Evolutionary conservation across 2,113 vertebrate genomes (phyloP).

Genomic region (Eulacestoma nigropectus): DNA sequence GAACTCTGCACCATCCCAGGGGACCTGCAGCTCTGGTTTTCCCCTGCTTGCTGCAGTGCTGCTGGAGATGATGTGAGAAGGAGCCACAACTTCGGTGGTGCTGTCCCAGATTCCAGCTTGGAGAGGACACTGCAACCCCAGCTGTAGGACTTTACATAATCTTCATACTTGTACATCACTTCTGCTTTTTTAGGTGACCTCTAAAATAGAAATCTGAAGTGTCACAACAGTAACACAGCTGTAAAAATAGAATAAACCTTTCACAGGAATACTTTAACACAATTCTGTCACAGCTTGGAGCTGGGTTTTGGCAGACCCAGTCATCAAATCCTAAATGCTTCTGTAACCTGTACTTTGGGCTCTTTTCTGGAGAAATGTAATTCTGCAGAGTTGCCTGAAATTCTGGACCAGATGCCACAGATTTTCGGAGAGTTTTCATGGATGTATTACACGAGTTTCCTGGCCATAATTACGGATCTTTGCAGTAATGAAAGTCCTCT

Average conservation of each 20-base stretch:
- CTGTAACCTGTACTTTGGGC: background rate
- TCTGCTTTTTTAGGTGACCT: background rate
- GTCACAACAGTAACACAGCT: background rate
- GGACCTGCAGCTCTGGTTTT: background rate
- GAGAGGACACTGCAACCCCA: background rate
- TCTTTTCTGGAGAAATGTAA: background rate
- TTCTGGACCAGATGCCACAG: background rate
- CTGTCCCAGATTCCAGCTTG: background rate
- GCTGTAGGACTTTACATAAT: background rate
- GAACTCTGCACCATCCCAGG: background rate
- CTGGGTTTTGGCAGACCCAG: background rate
- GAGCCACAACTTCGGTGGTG: rapidly evolving
- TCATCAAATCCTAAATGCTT: background rate
- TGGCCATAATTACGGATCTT: background rate
- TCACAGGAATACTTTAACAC: background rate
- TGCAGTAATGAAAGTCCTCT: background rate
- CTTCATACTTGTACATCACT: background rate
- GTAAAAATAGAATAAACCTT: background rate
- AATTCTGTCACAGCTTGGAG: background rate
- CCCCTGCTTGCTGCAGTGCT: background rate
- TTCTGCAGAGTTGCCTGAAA: background rate
- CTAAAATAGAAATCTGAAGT: background rate
- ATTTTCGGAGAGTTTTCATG: background rate
- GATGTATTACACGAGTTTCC: background rate
- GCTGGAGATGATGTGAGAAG: background rate